These are phyloP conservation scores for Dynastes maya DNA, from an alignment of 2,888 invertebrate genomes.

Conservation along the genomic window DNA sequence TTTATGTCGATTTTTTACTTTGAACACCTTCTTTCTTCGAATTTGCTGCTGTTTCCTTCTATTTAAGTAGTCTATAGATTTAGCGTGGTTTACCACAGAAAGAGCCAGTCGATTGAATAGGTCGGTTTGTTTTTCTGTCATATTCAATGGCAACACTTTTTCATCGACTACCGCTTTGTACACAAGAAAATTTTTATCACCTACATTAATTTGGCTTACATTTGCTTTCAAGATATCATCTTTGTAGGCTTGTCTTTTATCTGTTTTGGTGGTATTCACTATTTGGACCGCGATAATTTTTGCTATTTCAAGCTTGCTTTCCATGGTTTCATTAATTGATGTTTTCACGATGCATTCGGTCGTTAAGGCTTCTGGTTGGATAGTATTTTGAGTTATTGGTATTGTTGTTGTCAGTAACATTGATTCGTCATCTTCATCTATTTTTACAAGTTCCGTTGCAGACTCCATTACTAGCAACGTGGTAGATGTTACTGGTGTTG, in stretches of 20 bases:
- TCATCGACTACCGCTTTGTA: constrained; percentile 31
- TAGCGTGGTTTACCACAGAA: constrained; percentile 69
- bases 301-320: background rate
- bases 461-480: background rate
- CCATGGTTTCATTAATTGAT: background rate
- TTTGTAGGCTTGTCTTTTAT: background rate
- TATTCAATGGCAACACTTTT: background rate
- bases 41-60: constrained; percentile 55
- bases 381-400: constrained; percentile 3
- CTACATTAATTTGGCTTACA: constrained; percentile 40
- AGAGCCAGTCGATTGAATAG: constrained; percentile 65
- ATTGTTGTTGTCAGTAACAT: background rate
- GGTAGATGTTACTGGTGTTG: background rate
- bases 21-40: constrained; percentile 53
- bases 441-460: background rate
- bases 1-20: constrained; percentile 25
- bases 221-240: constrained; percentile 25
- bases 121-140: constrained; percentile 46
- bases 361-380: constrained; percentile 3
- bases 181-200: constrained; percentile 35
- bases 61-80: constrained; percentile 64
- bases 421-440: background rate
- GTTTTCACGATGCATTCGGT: background rate
- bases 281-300: constrained; percentile 27
- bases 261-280: background rate